A percentile compares a stretch with the other conserved stretches of the same genome.
Evolutionary conservation across 1,140 invertebrate genomes (phyloP).

Genomic region (fruit fly (Drosophila melanogaster)): DNA sequence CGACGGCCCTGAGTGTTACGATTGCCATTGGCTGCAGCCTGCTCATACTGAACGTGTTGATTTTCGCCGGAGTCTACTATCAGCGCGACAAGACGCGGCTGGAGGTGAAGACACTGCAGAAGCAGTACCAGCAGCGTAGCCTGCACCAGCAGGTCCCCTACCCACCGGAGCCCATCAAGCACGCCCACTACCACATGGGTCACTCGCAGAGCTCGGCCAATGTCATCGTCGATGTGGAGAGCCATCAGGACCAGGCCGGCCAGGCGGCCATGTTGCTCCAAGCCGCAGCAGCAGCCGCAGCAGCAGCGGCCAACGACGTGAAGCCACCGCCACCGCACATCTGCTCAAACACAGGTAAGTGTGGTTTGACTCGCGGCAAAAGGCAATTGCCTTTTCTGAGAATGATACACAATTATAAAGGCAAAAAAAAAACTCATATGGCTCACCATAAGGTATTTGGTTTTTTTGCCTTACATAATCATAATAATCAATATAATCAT

Average conservation of each 20-base stretch:
- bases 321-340: conserved; percentile 83
- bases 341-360: conserved; percentile 68
- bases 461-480: no score
- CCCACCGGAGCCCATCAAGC: conserved; percentile 89
- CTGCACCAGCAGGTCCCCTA: conserved; percentile 90
- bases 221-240: conserved; percentile 92
- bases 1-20: conserved; percentile 94
- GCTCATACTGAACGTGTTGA: conserved; percentile 95
- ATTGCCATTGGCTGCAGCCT: conserved; percentile 96
- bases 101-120: conserved; percentile 91
- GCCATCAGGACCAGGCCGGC: conserved; percentile 89
- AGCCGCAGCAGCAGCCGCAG: conserved; percentile 85
- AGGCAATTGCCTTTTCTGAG: background rate
- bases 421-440: background rate
- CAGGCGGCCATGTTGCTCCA: conserved; percentile 87
- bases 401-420: no score
- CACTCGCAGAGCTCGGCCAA: conserved; percentile 88
- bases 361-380: background rate
- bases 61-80: conserved; percentile 97
- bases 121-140: conserved; percentile 88
- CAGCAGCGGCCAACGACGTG: conserved; percentile 62
- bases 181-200: conserved; percentile 88
- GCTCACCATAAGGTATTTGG: background rate
- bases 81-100: conserved; percentile 94
- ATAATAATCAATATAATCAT: no score